These are phyloP conservation scores for Cataglyphis rosenhaueri DNA, from an alignment of 2,888 invertebrate genomes.

Conservation along the genomic window DNA sequence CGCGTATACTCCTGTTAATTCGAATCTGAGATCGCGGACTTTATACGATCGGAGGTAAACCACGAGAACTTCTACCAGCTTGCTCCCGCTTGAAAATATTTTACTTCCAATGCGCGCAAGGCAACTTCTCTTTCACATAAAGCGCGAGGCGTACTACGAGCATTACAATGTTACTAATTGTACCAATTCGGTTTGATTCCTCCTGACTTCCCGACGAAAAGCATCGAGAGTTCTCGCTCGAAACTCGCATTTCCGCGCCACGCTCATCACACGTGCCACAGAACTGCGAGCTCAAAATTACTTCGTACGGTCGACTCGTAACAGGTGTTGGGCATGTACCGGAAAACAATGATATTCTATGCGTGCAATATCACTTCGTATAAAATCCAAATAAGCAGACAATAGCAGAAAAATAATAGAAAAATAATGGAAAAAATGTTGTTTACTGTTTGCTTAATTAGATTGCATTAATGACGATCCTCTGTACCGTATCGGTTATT, in stretches of 20 bases:
- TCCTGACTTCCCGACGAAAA: constrained; percentile 49
- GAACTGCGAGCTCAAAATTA: constrained; percentile 59
- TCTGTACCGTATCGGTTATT: neutral
- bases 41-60: constrained; percentile 19
- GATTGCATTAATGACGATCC: neutral
- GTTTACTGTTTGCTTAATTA: constrained; percentile 4
- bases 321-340: constrained; percentile 42
- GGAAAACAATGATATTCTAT: constrained; percentile 25
- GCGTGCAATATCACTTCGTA: constrained; percentile 17
- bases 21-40: neutral
- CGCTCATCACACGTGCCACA: constrained; percentile 53
- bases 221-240: constrained; percentile 57
- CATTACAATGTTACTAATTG: constrained; percentile 30
- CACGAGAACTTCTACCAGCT: constrained; percentile 20
- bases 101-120: constrained; percentile 29
- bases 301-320: constrained; percentile 55
- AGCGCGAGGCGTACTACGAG: constrained; percentile 17
- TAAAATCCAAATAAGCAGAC: constrained; percentile 4
- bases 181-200: constrained; percentile 56
- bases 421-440: neutral
- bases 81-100: constrained; percentile 25
- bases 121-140: constrained; percentile 27
- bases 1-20: neutral
- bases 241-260: constrained; percentile 54
- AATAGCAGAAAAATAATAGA: neutral